These are phyloP conservation scores for Caenorhabditis auriculariae DNA, from an alignment of 2,888 invertebrate species.

Conservation along the genomic window DNA sequence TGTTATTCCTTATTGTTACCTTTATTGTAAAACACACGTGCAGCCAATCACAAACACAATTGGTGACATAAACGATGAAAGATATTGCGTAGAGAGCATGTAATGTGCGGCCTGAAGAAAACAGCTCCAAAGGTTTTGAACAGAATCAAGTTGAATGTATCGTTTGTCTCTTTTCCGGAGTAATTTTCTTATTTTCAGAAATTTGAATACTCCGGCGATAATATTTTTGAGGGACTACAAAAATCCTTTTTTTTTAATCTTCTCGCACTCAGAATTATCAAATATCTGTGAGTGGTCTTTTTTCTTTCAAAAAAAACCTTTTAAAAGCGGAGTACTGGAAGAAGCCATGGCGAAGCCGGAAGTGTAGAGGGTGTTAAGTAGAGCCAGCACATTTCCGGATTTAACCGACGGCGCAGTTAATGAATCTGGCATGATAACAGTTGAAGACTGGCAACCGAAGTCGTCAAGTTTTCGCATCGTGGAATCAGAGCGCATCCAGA, in stretches of 20 bases:
- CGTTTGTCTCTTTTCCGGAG: too few species aligned
- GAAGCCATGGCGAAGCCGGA: constrained; percentile 59
- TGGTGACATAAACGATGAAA: constrained; percentile 58
- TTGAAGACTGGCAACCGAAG: too few species aligned
- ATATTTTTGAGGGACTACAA: too few species aligned
- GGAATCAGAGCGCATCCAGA: too few species aligned
- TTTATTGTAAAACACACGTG: constrained; percentile 55
- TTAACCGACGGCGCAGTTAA: constrained; percentile 26
- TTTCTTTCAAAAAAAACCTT: constrained; percentile 19
- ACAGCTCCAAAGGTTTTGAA: too few species aligned
- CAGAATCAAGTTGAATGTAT: too few species aligned
- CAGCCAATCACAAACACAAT: constrained; percentile 58
- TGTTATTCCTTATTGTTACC: constrained; percentile 7
- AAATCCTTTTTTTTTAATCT: not conserved
- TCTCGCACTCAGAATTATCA: not conserved
- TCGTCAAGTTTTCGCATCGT: too few species aligned
- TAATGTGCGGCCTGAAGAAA: constrained; percentile 48
- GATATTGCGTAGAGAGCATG: constrained; percentile 62
- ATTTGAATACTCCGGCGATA: not conserved
- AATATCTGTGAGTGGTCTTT: not conserved
- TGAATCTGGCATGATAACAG: constrained; percentile 30
- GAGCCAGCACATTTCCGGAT: constrained; percentile 50
- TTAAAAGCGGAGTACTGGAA: constrained; percentile 51
- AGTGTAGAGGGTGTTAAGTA: constrained; percentile 59
- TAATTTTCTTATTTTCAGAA: too few species aligned